Evolutionary conservation across 37 sponge, comb jelly and placozoan genomes (phyloP).

Genomic region (Trichoplax adhaerens): DNA sequence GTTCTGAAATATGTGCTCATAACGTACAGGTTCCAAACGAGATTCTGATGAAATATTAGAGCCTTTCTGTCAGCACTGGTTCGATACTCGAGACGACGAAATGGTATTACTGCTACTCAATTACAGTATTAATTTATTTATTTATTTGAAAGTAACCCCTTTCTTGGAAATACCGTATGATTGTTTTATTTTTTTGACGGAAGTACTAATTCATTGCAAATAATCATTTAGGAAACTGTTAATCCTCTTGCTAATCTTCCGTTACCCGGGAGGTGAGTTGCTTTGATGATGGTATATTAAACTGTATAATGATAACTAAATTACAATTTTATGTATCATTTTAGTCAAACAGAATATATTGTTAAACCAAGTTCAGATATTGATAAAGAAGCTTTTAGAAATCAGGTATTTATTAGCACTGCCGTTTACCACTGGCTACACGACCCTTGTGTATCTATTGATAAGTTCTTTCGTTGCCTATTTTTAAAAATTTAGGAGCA

Average conservation of each 20-base stretch:
- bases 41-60: conserved; percentile 45
- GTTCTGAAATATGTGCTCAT: not conserved
- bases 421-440: too few species aligned
- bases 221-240: conserved; percentile 29
- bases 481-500: conserved; percentile 25
- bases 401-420: not conserved
- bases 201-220: not conserved
- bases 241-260: conserved; percentile 37
- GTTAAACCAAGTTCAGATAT: conserved; percentile 6
- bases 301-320: not conserved
- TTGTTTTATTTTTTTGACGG: not conserved
- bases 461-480: too few species aligned
- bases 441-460: too few species aligned
- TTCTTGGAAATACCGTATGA: too few species aligned
- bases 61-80: conserved; percentile 46
- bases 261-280: conserved; percentile 7
- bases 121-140: too few species aligned
- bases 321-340: not conserved
- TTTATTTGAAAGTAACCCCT: too few species aligned
- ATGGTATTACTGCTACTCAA: conserved; percentile 9
- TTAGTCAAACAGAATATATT: conserved; percentile 2
- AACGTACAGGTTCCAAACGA: conserved; percentile 22
- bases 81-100: conserved; percentile 33
- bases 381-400: conserved; percentile 1
- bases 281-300: not conserved